Base-by-base conservation (phyloP, 2,888 invertebrate genomes). In the Tenthredo mesomela region DNA sequence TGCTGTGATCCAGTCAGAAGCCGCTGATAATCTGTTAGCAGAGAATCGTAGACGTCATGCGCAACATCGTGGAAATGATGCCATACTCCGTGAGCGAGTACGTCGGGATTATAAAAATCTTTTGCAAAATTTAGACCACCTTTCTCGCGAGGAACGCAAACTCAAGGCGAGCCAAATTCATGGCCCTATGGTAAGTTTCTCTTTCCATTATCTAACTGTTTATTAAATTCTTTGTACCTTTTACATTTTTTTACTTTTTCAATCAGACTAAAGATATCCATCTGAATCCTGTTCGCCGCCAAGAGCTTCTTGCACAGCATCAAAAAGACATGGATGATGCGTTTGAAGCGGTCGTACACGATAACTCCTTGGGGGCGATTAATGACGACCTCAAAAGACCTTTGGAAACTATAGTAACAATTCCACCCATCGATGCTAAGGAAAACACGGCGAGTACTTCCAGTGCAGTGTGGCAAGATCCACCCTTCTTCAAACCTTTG, bases 301-400 rank as follows among this genome's bases (percentile, higher is more conserved):
- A 93, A 25, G 94, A 94, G 86, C 88, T 91, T 40, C 93, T 94
- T 61, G 88, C 89, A 12, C 92, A 93, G 25, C 93, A 93, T 70
- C 95, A 95, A 87, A 92, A 93, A 80, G 93, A 93, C 85, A 93
- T 95, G 90, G 95, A 95, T 87, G 93, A 94, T 65, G 94, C 93
- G 0, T 93, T 95, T 86, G 94, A 95, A 86, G 93, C 93, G 86
- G 84, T 88, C 37, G 50, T 89, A 37, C 88, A 85, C 18, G 65
- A 85, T 10, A 43, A 7, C 47, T 18, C n/a, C 21, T 21, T 54
- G 50, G 70, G 50, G 25, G 29, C 18, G 21, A 82, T 6, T 10
- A 67, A 71, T 5, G 84, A 61, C 29, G 67, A 67, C 9, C 7
- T 47, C 70, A 5, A 5, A 40, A 82, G 47, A 47, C 86, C 84